Base-by-base conservation (phyloP, 2,797 vertebrate species). In the Tamandua tetradactyla region DNA sequence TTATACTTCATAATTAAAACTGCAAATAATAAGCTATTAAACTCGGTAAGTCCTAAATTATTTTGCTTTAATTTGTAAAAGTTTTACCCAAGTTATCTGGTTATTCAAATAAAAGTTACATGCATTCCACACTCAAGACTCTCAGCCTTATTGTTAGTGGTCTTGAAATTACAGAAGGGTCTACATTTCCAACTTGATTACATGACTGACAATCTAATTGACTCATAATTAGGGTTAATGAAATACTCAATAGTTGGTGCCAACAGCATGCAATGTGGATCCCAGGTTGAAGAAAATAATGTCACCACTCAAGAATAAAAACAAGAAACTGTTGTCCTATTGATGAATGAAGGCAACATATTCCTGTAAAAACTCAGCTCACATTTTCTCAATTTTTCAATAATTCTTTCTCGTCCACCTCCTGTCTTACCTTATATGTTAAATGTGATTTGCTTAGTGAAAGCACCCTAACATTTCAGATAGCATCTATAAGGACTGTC, bases 31-130 rank as follows among this genome's bases (percentile, higher is more conserved):
- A 69, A 3, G 37, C n/a, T 75, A 78, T 35, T 87, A 75, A 78
- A 79, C 22, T 17, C 89, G 92, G 76, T 69, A 81, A 71, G 32
- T 30, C 37, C 47, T 86, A 55, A 42, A 86, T 57, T 87, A 72
- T 59, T 83, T 87, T 96, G 79, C 15, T 44, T 18, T 87, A 64
- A 82, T 86, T 76, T 64, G 14, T 68, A 57, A 44, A 95, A 81
- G 25, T 78, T 86, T 72, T 71, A 78, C n/a, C 81, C 75, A 89
- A 92, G 42, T 71, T 76, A 64, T 40, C 57, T 59, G 17, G 40
- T 49, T 78, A 94, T 89, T 79, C 47, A 47, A 86, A 55, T 80
- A 85, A 81, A 81, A 89, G 75, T 76, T 49, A 61, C 0, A 87
- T 68, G 42, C 25, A 91, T 83, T 91, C 49, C 90, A 32, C 42